Base-by-base conservation (phyloP, 2,888 invertebrate genomes). In the Pammene aurita region DNA sequence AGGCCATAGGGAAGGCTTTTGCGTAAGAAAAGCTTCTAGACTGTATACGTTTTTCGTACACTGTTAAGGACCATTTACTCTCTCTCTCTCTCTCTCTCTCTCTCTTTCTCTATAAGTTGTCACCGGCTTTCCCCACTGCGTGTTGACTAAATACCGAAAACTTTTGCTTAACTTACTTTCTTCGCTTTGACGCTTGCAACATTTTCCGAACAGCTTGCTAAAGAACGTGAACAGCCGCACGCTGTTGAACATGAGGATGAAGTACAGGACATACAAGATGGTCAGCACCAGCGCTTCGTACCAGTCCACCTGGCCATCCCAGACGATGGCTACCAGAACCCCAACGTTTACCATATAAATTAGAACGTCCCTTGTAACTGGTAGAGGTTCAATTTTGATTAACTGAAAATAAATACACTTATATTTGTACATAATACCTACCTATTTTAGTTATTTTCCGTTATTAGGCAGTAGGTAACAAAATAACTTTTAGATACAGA, bases 281-380 rank as follows among this genome's bases (percentile, higher is more conserved):
- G 96, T 94, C 72, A 98, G 94, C 0, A 95, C 85, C 55, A 95
- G 77, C 0, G 96, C 95, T 84, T 98, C 98, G 78, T 94, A 95
- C 96, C 97, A 97, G 71, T 94, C 94, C 38, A 98, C 94, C 67
- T 89, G 86, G 1, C 95, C 95, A 76, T 98, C 98, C 94, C 96
- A 96, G 38, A 97, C 95, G 58, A 97, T 94, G 0, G 90, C 77
- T 0, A 97, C 94, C 35, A 98, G 85, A 1, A 95, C 91, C 9
- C 93, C 85, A 0, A 98, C 95, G 56, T 96, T 95, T 34, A 96
- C 81, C 72, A 95, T 93, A 82, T 98, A 98, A 67, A 97, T 95
- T 7, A 94, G 77, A 55, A 96, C 96, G 78, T 98, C 98, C 71
- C 98, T 91, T 0, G 96, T 95, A 18, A 98, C 94, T 0, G 98